Evolutionary conservation across 2,113 vertebrate genomes (phyloP).

Genomic region (Paramormyrops kingsleyae): DNA sequence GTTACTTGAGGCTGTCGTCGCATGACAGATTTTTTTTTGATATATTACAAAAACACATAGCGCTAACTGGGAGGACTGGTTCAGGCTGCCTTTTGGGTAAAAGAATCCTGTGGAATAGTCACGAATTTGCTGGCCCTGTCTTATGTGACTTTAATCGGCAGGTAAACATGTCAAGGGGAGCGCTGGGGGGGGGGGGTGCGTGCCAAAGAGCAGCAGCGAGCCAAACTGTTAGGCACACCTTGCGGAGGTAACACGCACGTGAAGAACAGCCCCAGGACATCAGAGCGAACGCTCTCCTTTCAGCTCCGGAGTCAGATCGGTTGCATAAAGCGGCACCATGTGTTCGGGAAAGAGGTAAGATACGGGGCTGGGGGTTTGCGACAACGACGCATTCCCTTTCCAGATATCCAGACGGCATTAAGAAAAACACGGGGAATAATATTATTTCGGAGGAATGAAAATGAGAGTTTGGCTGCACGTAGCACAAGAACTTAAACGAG

Average conservation of each 20-base stretch:
- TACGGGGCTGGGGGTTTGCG: background rate
- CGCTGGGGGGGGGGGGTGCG: background rate
- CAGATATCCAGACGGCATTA: background rate
- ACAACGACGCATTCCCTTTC: background rate
- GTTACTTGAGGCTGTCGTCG: background rate
- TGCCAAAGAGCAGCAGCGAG: background rate
- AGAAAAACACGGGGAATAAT: background rate
- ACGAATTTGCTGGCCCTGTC: background rate
- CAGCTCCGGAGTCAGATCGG: too few relatives aligned
- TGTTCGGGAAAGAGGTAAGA: background rate
- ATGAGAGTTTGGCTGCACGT: background rate
- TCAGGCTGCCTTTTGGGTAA: background rate
- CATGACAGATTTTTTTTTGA: background rate
- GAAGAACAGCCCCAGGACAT: background rate
- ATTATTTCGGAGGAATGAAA: slow-evolving; percentile 5
- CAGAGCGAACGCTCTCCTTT: background rate
- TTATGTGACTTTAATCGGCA: background rate
- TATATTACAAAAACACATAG: background rate
- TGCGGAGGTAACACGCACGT: background rate
- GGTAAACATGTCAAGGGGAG: background rate
- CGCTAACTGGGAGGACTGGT: background rate
- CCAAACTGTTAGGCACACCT: background rate
- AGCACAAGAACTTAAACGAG: background rate
- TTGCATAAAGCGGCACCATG: background rate
- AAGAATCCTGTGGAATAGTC: background rate